Evolutionary conservation across 2,888 invertebrate species (phyloP), one percentile per base, ranked within the genome.

Genomic region (Hyles lineata): DNA sequence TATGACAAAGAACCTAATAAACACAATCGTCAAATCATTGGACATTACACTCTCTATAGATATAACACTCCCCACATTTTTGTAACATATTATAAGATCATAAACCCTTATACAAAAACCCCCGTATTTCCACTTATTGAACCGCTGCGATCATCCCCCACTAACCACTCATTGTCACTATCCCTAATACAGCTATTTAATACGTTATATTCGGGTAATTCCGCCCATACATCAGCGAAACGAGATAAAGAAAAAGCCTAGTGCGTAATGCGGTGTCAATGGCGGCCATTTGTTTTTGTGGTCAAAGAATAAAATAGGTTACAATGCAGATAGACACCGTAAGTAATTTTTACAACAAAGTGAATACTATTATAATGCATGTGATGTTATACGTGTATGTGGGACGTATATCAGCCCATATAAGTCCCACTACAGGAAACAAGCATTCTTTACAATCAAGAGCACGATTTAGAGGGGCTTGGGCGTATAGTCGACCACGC

Each of bases 141-240:
- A 19, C 23, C 7, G 17, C 23, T 8, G 17, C 35, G 35, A n/a
- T 8, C 23, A 23, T 23, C 43, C 17, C 43, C 23, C 29, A 19
- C 43, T 23, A 23, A 72, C 72, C 67, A 67, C 58, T 72, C 72
- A 72, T 67, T 72, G 71, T 71, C 71, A 60, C 29, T 23, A 21
- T 25, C 58, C 63, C 67, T 72, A 74, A 70, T 70, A 70, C 72
- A 19, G 58, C 70, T 73, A 73, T 76, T 76, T 70, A 76, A 76
- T 74, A 76, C 73, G 60, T 74, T 63, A 74, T 76, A 74, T 74
- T 72, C 71, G 25, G 62, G 59, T 72, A 76, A 76, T 73, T 72
- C 67, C 25, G n/a, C 43, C 71, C 70, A 70, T 74, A 73, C 59
- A 74, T 76, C 70, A 74, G 58, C 15, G 35, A 43, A 17, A 43